phyloP scores from a whole-genome alignment of 1,140 invertebrate species.

The Sitobion miscanthi region DNA sequence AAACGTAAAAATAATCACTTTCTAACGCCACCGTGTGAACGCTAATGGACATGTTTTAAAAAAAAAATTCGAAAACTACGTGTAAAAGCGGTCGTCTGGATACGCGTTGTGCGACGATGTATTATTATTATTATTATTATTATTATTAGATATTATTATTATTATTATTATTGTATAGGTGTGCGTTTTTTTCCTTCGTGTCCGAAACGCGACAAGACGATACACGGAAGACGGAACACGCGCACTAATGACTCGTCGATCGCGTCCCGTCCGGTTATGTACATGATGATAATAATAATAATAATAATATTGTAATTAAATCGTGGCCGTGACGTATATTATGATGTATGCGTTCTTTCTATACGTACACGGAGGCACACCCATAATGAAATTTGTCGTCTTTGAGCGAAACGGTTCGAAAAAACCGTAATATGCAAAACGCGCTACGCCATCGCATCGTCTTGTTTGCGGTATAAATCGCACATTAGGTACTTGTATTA shows the following conservation, averaged over 20 bases:
- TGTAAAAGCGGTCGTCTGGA: not conserved
- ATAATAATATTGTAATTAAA: constrained; percentile 23
- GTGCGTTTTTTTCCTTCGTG: not conserved
- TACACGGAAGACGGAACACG: not conserved
- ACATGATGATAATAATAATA: not conserved
- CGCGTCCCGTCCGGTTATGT: not conserved
- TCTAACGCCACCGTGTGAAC: not conserved
- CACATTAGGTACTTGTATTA: not conserved
- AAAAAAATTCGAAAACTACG: not conserved
- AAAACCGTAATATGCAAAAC: constrained; percentile 10
- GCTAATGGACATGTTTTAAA: constrained; percentile 13
- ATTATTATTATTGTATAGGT: not conserved
- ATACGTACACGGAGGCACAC: not conserved
- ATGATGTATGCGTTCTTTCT: not conserved
- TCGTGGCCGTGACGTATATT: not conserved
- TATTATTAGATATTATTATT: not conserved
- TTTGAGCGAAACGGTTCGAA: not conserved
- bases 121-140: not conserved
- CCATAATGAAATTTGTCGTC: constrained; percentile 7
- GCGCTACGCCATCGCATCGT: not conserved
- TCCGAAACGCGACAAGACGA: not conserved
- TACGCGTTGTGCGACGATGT: not conserved
- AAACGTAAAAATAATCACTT: constrained; percentile 12
- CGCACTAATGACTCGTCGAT: not conserved
- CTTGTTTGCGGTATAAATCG: not conserved